These are phyloP conservation scores for Cenopis cana DNA, from an alignment of 2,888 invertebrate species.

Conservation along the genomic window DNA sequence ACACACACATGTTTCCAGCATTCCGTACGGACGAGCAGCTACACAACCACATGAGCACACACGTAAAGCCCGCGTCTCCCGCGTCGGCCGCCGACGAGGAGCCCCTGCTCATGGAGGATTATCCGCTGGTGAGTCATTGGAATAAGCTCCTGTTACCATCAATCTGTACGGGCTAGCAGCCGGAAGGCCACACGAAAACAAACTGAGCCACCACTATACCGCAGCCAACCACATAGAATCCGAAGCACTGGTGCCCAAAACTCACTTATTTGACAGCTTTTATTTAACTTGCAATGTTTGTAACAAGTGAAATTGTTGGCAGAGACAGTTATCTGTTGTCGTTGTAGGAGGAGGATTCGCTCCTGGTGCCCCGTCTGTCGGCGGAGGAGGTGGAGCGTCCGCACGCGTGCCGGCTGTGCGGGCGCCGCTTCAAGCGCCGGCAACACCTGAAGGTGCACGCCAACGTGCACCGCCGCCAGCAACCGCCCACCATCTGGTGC, in stretches of 20 bases:
- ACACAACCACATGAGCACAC: constrained; percentile 66
- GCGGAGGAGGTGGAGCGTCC: constrained; percentile 53
- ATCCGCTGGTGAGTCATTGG: constrained; percentile 52
- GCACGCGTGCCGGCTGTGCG: constrained; percentile 72
- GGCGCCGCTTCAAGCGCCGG: constrained; percentile 73
- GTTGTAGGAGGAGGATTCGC: constrained; percentile 49
- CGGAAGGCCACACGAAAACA: no score
- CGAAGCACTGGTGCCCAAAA: no score
- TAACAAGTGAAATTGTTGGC: no score
- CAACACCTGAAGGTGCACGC: constrained; percentile 76
- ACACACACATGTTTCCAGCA: constrained; percentile 38
- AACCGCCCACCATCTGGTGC: constrained; percentile 65
- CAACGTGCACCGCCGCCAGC: constrained; percentile 64
- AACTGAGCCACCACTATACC: no score
- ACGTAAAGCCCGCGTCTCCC: constrained; percentile 57
- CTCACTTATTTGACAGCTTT: no score
- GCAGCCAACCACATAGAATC: no score
- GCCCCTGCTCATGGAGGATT: constrained; percentile 50
- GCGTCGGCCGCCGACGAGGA: constrained; percentile 54
- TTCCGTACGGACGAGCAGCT: constrained; percentile 69
- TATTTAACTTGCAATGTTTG: no score
- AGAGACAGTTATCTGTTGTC: no score
- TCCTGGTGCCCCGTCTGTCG: constrained; percentile 51
- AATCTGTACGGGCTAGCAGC: no score
- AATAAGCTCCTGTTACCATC: no score